Conservation (phyloP, 2,113 vertebrate species). For the Castor canadensis region DNA sequence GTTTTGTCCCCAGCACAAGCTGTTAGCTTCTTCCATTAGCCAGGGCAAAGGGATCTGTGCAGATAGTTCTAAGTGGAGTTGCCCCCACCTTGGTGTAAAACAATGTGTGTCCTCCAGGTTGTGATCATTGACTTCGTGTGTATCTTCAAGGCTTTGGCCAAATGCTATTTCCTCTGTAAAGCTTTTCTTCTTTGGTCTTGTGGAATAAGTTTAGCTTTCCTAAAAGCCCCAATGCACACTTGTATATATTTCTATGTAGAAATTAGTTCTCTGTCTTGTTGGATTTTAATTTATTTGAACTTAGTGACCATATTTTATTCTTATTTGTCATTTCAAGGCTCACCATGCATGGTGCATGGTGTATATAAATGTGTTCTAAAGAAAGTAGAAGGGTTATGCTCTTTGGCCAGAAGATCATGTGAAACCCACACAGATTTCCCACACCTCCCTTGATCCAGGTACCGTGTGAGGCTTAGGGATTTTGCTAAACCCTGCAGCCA, state of each 20-base stretch:
- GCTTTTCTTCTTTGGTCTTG: not conserved
- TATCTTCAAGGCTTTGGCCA: not conserved
- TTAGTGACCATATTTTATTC: not conserved
- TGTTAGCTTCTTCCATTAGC: not conserved
- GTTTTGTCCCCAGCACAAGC: not conserved
- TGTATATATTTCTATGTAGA: not conserved
- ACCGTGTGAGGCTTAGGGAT: rapidly evolving
- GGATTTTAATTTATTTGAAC: not conserved
- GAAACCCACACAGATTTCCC: not conserved
- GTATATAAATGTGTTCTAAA: not conserved
- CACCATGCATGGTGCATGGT: not conserved
- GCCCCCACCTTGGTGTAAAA: rapidly evolving
- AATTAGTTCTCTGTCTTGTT: not conserved
- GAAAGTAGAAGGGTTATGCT: not conserved
- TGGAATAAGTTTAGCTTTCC: not conserved
- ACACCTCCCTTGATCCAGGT: rapidly evolving
- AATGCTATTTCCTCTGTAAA: not conserved
- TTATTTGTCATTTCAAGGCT: not conserved
- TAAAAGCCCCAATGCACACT: not conserved
- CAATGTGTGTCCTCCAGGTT: not conserved
- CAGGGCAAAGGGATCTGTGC: rapidly evolving
- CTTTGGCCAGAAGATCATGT: not conserved
- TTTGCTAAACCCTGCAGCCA: not conserved
- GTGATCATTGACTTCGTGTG: not conserved
- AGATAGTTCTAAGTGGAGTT: rapidly evolving